Base-by-base conservation (phyloP, 2,888 invertebrate species). In the Scelioninae gen. 2 region DNA sequence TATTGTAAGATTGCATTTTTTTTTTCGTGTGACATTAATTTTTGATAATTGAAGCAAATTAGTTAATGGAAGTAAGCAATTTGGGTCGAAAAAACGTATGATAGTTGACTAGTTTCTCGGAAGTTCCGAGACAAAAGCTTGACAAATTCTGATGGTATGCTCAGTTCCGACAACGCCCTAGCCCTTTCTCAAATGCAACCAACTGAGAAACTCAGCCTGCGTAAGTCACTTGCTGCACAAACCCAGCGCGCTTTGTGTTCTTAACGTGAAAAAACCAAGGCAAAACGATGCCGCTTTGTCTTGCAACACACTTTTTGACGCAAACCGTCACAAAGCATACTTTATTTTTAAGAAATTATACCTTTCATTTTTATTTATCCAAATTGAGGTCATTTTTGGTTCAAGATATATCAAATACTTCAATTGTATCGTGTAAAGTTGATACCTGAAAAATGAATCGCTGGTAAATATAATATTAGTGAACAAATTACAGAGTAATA, bases 21-120 rank as follows among this genome's bases (percentile, higher is more conserved):
- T n/a, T n/a, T n/a, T n/a, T n/a, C n/a, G n/a, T n/a, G n/a, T n/a
- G n/a, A n/a, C n/a, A n/a, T n/a, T n/a, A n/a, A n/a, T n/a, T n/a
- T n/a, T n/a, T n/a, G n/a, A n/a, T n/a, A n/a, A n/a, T n/a, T n/a
- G n/a, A n/a, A n/a, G n/a, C n/a, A n/a, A n/a, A n/a, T n/a, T n/a
- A n/a, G 22, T 41, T 77, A 78, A 80, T 80, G 77, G 77, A 79
- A 76, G 63, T 74, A 76, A 80, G 75, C 71, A 77, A 78, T 76
- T 75, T 77, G 69, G 75, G 64, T 43, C 35, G 76, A 77, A 78
- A 77, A 75, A 75, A 76, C 64, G 67, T 43, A 57, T 53, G 71
- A 53, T 73, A 73, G 74, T 71, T 68, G 76, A 75, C 76, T 75
- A 74, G 74, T 75, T 80, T 65, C 61, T 65, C 68, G 71, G 61